phyloP scores from a whole-genome alignment of 2,888 invertebrate genomes.

The Chrysina gloriosa region DNA sequence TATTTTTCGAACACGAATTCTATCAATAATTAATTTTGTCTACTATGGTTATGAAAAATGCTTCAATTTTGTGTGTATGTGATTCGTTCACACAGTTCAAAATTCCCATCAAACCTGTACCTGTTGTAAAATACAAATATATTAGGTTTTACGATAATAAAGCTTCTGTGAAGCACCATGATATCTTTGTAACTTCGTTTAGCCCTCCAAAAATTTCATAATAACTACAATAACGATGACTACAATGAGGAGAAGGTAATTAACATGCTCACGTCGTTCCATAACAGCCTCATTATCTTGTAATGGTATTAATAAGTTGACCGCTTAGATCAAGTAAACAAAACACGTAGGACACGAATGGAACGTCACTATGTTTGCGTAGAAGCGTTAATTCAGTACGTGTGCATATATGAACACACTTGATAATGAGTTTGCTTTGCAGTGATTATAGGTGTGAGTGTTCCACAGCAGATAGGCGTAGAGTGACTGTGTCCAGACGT shows the following conservation, averaged over 20 bases:
- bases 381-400: conserved; percentile 12
- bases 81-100: too few relatives aligned
- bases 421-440: conserved; percentile 47
- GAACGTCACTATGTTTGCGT: conserved; percentile 12
- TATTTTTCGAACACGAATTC: too few relatives aligned
- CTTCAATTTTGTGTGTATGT: too few relatives aligned
- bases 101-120: too few relatives aligned
- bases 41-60: too few relatives aligned
- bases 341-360: conserved; percentile 14
- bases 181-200: conserved; percentile 2
- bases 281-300: conserved; percentile 36
- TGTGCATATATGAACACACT: conserved; percentile 38
- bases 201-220: conserved; percentile 7
- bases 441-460: conserved; percentile 47
- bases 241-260: conserved; percentile 6
- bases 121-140: too few relatives aligned
- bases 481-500: conserved; percentile 48
- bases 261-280: conserved; percentile 26
- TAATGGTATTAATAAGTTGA: conserved; percentile 39
- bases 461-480: conserved; percentile 41
- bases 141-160: too few relatives aligned
- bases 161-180: not conserved
- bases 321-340: conserved; percentile 39
- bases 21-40: too few relatives aligned
- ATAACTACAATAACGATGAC: not conserved